These are phyloP conservation scores for Leucopsar rothschildi DNA, from an alignment of 2,113 vertebrate species.

Conservation along the genomic window DNA sequence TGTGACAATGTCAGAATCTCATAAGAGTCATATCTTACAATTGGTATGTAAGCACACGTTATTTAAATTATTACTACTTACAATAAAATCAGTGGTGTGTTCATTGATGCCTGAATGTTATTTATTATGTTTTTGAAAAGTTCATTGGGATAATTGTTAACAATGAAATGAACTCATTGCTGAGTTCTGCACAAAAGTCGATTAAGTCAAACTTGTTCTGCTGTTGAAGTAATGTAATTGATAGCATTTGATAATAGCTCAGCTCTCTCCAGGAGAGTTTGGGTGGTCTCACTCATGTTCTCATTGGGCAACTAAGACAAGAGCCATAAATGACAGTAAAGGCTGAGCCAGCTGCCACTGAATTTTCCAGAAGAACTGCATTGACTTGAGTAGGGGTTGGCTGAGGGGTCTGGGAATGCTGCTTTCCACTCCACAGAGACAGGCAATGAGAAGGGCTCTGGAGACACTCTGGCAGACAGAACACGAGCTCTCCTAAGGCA, in stretches of 20 bases:
- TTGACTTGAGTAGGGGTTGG: background rate
- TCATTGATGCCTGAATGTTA: constrained; percentile 61
- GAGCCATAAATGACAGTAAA: background rate
- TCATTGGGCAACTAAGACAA: background rate
- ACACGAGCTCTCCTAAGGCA: background rate
- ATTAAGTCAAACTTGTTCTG: background rate
- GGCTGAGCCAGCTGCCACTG: background rate
- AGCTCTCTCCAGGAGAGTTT: background rate
- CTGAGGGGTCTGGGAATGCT: background rate
- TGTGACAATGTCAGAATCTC: constrained; percentile 47
- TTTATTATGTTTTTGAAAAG: constrained; percentile 38
- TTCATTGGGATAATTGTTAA: background rate
- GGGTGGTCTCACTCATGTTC: background rate
- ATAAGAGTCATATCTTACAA: constrained; percentile 13
- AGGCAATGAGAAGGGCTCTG: background rate
- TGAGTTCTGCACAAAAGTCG: background rate
- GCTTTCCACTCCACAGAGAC: background rate
- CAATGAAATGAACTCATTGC: background rate
- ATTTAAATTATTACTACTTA: constrained; percentile 38
- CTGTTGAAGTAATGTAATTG: background rate
- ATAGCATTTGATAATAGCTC: background rate
- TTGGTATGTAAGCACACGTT: constrained; percentile 31
- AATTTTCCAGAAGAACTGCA: background rate
- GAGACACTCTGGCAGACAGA: background rate
- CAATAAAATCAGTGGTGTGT: constrained; percentile 66